A percentile compares a stretch with the other conserved stretches of the same genome.
phyloP scores from a whole-genome alignment of 1,140 invertebrate species.

The Gryllus bimaculatus region DNA sequence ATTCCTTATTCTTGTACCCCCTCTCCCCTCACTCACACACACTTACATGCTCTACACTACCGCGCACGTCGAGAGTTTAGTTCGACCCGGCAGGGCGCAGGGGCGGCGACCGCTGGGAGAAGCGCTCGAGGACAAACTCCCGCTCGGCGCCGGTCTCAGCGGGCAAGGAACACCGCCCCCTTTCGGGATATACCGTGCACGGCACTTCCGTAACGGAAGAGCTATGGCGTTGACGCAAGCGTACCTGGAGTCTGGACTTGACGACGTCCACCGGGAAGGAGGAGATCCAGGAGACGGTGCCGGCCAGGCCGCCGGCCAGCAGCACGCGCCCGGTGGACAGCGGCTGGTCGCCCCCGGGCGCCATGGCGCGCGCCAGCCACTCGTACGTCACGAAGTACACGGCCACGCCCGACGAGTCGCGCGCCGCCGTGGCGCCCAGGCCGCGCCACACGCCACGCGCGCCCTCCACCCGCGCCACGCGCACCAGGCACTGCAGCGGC shows the following conservation, averaged over 20 bases:
- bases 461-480: constrained; percentile 42
- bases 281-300: constrained; percentile 73
- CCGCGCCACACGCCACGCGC: constrained; percentile 63
- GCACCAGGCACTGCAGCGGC: background rate
- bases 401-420: constrained; percentile 65
- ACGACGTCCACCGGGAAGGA: constrained; percentile 83
- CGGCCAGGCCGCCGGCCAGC: constrained; percentile 69
- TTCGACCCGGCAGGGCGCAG: no score
- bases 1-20: no score
- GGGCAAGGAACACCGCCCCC: no score
- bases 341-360: constrained; percentile 25
- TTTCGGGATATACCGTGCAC: no score
- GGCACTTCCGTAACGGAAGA: no score
- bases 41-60: no score
- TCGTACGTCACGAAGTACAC: constrained; percentile 69
- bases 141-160: no score
- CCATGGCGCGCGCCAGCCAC: constrained; percentile 41
- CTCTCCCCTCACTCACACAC: no score
- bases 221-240: no score
- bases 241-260: constrained; percentile 79
- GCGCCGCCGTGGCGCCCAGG: constrained; percentile 55
- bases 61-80: no score
- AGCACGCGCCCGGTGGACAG: constrained; percentile 50
- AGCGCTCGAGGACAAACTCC: no score
- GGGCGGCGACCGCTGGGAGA: no score